Evolutionary conservation across 1,140 invertebrate genomes (phyloP).

Genomic region (Antheraea mylitta): DNA sequence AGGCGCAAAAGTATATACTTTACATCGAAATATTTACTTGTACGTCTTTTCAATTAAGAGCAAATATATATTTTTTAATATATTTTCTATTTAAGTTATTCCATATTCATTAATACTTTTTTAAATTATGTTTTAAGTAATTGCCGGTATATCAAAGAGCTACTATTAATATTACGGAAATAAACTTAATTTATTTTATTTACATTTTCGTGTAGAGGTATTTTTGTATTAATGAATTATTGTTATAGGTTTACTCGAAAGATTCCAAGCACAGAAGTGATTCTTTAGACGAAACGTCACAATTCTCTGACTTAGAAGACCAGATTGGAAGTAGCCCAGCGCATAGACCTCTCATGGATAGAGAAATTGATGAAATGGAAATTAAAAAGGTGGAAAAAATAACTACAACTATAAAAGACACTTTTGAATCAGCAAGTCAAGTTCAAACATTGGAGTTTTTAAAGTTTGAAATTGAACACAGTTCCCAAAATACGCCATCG

Average conservation of each 20-base stretch:
- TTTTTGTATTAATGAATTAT: constrained; percentile 8
- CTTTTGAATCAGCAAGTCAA: constrained; percentile 17
- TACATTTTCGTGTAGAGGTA: too few relatives aligned
- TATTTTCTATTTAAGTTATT: too few relatives aligned
- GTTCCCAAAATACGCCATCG: constrained; percentile 40
- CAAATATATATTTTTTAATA: too few relatives aligned
- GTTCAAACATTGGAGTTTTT: constrained; percentile 62
- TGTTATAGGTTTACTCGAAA: constrained; percentile 60
- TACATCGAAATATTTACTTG: too few relatives aligned
- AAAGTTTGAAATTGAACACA: constrained; percentile 61
- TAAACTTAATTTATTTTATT: too few relatives aligned
- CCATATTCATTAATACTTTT: too few relatives aligned
- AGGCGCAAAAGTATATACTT: too few relatives aligned
- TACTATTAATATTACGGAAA: too few relatives aligned
- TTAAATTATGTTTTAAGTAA: too few relatives aligned
- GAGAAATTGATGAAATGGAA: constrained; percentile 30
- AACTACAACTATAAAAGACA: constrained; percentile 28
- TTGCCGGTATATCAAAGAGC: too few relatives aligned
- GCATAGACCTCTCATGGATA: constrained; percentile 46
- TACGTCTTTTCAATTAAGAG: too few relatives aligned
- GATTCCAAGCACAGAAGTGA: constrained; percentile 74
- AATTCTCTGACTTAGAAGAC: constrained; percentile 77
- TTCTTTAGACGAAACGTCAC: constrained; percentile 76
- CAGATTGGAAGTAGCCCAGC: constrained; percentile 71
- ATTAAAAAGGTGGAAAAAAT: constrained; percentile 33